A percentile compares a stretch with the other conserved stretches of the same genome.
phyloP scores from a whole-genome alignment of 2,888 invertebrate genomes.

The Globia sparganii region DNA sequence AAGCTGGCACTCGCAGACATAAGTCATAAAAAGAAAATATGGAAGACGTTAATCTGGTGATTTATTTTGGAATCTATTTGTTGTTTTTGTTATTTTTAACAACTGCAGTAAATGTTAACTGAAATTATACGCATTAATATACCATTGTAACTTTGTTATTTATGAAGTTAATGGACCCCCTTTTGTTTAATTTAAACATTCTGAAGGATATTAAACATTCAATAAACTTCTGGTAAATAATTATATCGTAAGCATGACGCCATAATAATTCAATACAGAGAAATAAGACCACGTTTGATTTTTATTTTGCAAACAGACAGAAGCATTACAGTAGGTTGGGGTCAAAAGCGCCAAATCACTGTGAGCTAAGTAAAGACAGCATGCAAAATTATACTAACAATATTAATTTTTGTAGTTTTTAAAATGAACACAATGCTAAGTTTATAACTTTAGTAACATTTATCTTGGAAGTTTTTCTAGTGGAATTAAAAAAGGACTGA shows the following conservation, averaged over 20 bases:
- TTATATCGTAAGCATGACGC: conserved; percentile 45
- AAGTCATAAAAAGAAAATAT: conserved; percentile 89
- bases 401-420: not conserved
- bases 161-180: not conserved
- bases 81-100: conserved; percentile 63
- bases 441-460: not conserved
- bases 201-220: not conserved
- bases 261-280: conserved; percentile 65
- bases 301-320: conserved; percentile 82
- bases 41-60: conserved; percentile 80
- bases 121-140: conserved; percentile 3
- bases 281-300: conserved; percentile 68
- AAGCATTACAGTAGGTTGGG: conserved; percentile 77
- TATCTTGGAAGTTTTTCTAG: not conserved
- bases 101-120: conserved; percentile 30
- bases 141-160: not conserved
- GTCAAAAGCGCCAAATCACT: conserved; percentile 81
- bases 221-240: conserved; percentile 25
- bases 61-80: conserved; percentile 73
- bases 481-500: not conserved
- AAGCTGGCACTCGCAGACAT: conserved; percentile 88
- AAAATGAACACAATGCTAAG: not conserved
- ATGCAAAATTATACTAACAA: conserved; percentile 50
- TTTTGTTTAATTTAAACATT: not conserved
- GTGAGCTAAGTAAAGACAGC: conserved; percentile 71